Base-by-base conservation (phyloP, 2,113 vertebrate species). In the Atherinomorus stipes region DNA sequence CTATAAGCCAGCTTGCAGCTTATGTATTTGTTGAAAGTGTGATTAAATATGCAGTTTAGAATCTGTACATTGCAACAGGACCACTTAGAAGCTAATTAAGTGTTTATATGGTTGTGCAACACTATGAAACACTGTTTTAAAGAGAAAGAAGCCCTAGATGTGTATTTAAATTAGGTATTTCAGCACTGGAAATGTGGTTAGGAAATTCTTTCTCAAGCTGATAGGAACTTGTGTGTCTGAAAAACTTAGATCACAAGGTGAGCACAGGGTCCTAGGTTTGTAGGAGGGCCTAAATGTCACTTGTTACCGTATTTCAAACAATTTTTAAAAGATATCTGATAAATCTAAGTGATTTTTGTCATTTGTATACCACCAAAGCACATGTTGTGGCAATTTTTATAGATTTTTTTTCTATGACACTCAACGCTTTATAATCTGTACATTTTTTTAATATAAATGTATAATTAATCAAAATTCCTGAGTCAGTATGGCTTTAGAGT, bases 31-130 rank as follows among this genome's bases (percentile, higher is more conserved):
- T 54, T 53, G 40, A 37, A 8, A 15, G 7, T 72, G 60, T 72
- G 51, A 25, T 40, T 53, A 62, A 59, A 68, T 78, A 53, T 80
- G 50, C 28, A 70, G 18, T 72, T 31, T 62, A 64, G 47, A 74
- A 57, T 49, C 12, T 71, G 37, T 71, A 40, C 37, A 45, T 40
- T 76, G 45, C 3, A 76, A 64, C 40, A 52, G 57, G 18, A 51
- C 28, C 34, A 38, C 31, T 74, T 23, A 56, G 13, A 61, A 70
- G 18, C 25, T 58, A 12, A 23, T 53, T 23, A 56, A 56, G 13
- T 56, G n/a, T 53, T 37, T 83, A 15, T 68, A 22, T 73, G 19
- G 10, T 56, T 72, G 56, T 75, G 44, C 62, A 40, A 58, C 47
- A 74, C 49, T 64, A 50, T 61, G 31, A 40, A 23, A 15, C 8